Evolutionary conservation across 2,797 vertebrate species (phyloP), one percentile per base, ranked within the genome.

Genomic region (Acestrorhynchus altus): DNA sequence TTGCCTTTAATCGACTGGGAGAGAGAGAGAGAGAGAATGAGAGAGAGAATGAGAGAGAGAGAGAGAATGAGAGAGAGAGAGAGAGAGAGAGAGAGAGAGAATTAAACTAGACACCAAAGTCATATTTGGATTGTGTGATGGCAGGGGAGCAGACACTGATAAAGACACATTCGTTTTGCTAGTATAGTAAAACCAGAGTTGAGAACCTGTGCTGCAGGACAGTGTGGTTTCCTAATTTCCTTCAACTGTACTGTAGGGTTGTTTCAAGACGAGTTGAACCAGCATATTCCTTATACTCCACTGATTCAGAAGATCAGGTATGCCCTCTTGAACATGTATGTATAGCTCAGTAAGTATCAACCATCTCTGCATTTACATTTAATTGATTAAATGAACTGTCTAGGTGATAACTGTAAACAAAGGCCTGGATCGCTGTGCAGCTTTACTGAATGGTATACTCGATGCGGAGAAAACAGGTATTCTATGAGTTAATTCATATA

Each of bases 291-390:
- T 73, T 94, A 39, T 92, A 87, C 91, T 96, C 95, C 31, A 91
- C 92, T 13, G 95, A 96, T 78, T 95, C 94, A 9, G 94, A 95
- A 18, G 92, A 94, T 85, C 95, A 96, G 95, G 97, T 98, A 90
- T 86, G 13, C 35, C 20, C 44, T 10, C 16, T 74, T 10, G 11
- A 64, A 20, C 40, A 6, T 59, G 6, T 40, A 28, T 0, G 22
- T 20, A 20, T 16, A 22, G 10, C 35, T 47, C 8, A 24, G 11
- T 57, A 7, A 3, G 8, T 69, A n/a, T 5, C 15, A 60, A 24
- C 26, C 1, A 40, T 11, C 0, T 56, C 18, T 47, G 26, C 18
- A 0, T 1, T 22, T 47, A 73, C 49, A 35, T 44, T 60, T 28
- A 44, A n/a, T n/a, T 28, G 4, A 40, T 69, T 31, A 26, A 56